phyloP scores from a whole-genome alignment of 2,113 vertebrate species.

The Lamprologus ornatipinnis region DNA sequence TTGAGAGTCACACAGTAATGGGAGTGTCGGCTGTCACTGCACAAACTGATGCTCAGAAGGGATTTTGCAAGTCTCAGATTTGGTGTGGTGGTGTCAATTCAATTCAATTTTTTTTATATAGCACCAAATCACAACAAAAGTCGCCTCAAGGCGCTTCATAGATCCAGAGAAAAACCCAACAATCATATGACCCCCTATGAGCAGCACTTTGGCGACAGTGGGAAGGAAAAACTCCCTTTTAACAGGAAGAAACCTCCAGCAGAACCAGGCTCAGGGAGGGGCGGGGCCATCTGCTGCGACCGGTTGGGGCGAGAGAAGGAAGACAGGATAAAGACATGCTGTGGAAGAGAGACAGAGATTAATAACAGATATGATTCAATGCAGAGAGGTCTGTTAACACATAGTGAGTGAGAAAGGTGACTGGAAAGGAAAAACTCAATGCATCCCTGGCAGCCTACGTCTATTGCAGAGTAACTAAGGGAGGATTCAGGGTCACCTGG shows the following conservation, averaged over 20 bases:
- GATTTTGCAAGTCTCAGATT: neutral
- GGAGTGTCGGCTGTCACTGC: neutral
- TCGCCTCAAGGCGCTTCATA: neutral
- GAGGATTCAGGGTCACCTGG: no score
- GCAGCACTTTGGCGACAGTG: rapidly evolving
- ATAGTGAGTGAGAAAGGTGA: neutral
- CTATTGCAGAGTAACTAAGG: rapidly evolving
- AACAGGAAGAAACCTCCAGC: neutral
- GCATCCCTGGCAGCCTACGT: rapidly evolving
- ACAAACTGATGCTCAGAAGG: neutral
- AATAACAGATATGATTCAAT: neutral
- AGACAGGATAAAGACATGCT: rapidly evolving
- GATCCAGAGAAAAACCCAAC: neutral
- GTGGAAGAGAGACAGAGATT: rapidly evolving
- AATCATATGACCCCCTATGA: neutral
- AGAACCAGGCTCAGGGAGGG: rapidly evolving
- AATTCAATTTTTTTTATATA: neutral
- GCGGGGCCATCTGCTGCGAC: rapidly evolving
- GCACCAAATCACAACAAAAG: neutral
- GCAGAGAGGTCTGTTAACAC: rapidly evolving
- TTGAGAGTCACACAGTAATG: neutral
- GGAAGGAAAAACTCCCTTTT: neutral
- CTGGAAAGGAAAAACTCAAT: neutral
- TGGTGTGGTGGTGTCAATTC: neutral
- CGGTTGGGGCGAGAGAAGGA: rapidly evolving